Evolutionary conservation across 1,140 invertebrate genomes (phyloP).

Genomic region (Hycleus cichorii): DNA sequence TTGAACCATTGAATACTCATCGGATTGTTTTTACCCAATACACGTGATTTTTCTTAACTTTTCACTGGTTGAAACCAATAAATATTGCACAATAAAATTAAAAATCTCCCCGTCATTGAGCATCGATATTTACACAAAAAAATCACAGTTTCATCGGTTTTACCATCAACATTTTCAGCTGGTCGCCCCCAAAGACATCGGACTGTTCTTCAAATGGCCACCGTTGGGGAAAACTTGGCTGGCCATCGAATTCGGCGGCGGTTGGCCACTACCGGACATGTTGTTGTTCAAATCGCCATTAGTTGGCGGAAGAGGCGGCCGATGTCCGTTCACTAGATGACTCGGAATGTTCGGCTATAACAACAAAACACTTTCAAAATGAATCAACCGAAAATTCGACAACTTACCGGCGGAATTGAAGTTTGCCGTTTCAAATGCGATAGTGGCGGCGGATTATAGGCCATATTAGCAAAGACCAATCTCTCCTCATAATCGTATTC

Average conservation of each 20-base stretch:
- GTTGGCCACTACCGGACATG: slow-evolving; percentile 34
- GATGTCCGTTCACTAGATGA: slow-evolving; percentile 39
- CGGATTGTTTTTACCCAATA: no score
- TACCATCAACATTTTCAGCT: slow-evolving; percentile 35
- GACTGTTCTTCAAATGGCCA: slow-evolving; percentile 36
- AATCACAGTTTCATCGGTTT: neutral
- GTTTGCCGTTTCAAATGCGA: slow-evolving; percentile 73
- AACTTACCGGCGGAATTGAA: slow-evolving; percentile 38
- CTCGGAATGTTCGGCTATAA: slow-evolving; percentile 37
- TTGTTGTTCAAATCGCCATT: slow-evolving; percentile 41
- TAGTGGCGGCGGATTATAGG: slow-evolving; percentile 77
- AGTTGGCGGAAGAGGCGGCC: slow-evolving; percentile 32
- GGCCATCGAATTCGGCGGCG: slow-evolving; percentile 31
- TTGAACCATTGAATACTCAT: no score
- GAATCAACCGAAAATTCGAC: neutral
- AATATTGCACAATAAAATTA: no score
- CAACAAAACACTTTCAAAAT: neutral
- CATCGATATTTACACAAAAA: neutral
- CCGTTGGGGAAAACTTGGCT: slow-evolving; percentile 30
- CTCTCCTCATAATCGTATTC: slow-evolving; percentile 95
- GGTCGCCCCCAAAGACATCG: slow-evolving; percentile 37
- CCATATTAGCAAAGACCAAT: slow-evolving; percentile 84
- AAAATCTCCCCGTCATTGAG: no score
- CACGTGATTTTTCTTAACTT: no score
- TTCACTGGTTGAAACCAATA: no score